phyloP scores from a whole-genome alignment of 2,888 invertebrate species.

The Drosophila paramelanica region DNA sequence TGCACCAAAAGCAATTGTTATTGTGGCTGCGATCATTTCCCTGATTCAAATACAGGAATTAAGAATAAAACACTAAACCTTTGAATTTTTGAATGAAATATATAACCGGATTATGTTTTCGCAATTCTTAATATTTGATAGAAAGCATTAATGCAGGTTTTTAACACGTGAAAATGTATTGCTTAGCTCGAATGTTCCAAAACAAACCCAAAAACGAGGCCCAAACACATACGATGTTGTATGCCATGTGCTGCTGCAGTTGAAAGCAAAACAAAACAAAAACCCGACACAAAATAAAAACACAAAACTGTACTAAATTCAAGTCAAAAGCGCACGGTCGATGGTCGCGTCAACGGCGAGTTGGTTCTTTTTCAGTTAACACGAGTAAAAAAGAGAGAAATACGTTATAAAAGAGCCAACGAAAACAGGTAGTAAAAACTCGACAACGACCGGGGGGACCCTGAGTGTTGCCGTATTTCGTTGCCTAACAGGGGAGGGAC shows the following conservation, averaged over 20 bases:
- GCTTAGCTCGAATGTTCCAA: conserved; percentile 1
- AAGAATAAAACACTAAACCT: no score
- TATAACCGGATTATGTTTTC: no score
- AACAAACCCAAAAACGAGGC: conserved; percentile 8
- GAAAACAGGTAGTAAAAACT: conserved; percentile 78
- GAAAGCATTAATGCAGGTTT: background rate
- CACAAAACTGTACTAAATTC: conserved; percentile 67
- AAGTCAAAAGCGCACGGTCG: conserved; percentile 57
- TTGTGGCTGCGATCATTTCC: background rate
- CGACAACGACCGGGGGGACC: conserved; percentile 37
- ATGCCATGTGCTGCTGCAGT: conserved; percentile 20
- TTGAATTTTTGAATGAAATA: no score
- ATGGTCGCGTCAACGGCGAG: conserved; percentile 34
- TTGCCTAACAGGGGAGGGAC: conserved; percentile 33
- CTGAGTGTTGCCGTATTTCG: conserved; percentile 33
- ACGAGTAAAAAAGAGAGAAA: conserved; percentile 56
- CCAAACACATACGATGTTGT: conserved; percentile 7
- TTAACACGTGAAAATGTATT: background rate
- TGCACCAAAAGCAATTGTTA: background rate
- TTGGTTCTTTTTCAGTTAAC: conserved; percentile 54
- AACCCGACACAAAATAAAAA: conserved; percentile 35
- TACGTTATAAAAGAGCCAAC: conserved; percentile 65
- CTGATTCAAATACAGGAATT: background rate
- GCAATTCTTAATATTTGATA: no score
- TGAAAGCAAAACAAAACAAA: conserved; percentile 30